Evolutionary conservation across 2,888 invertebrate genomes (phyloP).

Genomic region (Acronicta psi): DNA sequence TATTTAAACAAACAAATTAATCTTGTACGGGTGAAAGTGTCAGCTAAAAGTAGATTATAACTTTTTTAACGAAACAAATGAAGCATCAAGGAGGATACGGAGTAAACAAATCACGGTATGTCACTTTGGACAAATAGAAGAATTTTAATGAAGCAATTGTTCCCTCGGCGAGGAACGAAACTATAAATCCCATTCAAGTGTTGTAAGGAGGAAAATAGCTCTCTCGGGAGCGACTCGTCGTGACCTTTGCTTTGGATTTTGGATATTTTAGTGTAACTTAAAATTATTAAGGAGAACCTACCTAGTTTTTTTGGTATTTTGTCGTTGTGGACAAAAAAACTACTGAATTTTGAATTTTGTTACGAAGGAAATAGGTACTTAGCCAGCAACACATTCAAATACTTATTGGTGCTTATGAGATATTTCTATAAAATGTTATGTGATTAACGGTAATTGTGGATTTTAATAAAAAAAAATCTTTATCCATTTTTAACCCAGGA

Average conservation of each 20-base stretch:
- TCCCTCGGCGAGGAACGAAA: slow-evolving; percentile 59
- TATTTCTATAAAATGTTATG: too few species aligned
- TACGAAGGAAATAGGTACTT: too few species aligned
- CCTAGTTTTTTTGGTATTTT: background rate
- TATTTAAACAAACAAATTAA: slow-evolving; percentile 5
- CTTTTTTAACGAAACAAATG: slow-evolving; percentile 57
- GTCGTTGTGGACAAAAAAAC: background rate
- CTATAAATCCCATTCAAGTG: slow-evolving; percentile 32
- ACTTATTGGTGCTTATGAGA: too few species aligned
- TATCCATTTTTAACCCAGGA: too few species aligned
- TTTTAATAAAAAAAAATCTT: too few species aligned
- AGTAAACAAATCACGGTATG: slow-evolving; percentile 79
- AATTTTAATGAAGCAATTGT: slow-evolving; percentile 84
- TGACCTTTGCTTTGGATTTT: slow-evolving; percentile 47
- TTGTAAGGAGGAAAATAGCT: slow-evolving; percentile 36
- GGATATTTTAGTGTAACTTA: slow-evolving; percentile 5
- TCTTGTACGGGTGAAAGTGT: slow-evolving; percentile 32
- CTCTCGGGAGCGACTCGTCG: slow-evolving; percentile 46
- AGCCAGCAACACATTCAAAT: too few species aligned
- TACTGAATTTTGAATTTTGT: too few species aligned
- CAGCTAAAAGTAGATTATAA: slow-evolving; percentile 40
- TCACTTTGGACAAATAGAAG: slow-evolving; percentile 77
- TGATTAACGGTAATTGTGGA: too few species aligned
- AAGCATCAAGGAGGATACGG: slow-evolving; percentile 60
- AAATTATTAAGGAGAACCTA: background rate